These are phyloP conservation scores for Lithosia quadra DNA, from an alignment of 2,888 invertebrate species.

Conservation along the genomic window DNA sequence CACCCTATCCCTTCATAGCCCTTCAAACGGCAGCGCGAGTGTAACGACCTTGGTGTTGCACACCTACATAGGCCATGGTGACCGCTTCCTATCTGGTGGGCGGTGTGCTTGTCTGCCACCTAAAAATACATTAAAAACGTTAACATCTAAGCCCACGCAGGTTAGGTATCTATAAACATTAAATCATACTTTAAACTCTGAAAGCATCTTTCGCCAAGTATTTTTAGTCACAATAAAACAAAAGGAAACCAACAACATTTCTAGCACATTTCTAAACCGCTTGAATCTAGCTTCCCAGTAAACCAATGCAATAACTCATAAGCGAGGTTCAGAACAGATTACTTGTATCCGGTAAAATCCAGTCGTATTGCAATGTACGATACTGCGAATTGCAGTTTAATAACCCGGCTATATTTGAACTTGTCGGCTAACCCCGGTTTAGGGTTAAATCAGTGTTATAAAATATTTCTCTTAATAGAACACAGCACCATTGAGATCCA, in stretches of 20 bases:
- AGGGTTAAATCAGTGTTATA: conserved; percentile 12
- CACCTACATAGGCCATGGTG: no score
- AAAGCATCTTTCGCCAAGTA: no score
- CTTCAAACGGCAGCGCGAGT: no score
- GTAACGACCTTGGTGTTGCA: no score
- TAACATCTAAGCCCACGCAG: no score
- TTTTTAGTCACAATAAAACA: background rate
- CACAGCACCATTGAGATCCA: background rate
- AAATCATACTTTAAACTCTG: no score
- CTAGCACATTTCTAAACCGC: conserved; percentile 10
- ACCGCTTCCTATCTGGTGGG: no score
- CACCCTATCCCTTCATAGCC: no score
- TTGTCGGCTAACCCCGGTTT: conserved; percentile 43
- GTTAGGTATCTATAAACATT: no score
- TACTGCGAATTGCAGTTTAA: conserved; percentile 59
- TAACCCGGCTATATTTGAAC: conserved; percentile 50
- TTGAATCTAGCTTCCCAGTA: conserved; percentile 36
- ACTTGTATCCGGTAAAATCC: conserved; percentile 49
- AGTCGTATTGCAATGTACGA: conserved; percentile 61
- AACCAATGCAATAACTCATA: conserved; percentile 51
- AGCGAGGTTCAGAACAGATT: conserved; percentile 44
- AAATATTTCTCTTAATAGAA: background rate
- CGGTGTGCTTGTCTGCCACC: no score
- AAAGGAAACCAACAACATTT: conserved; percentile 4
- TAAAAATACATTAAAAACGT: no score